A percentile compares a stretch with the other conserved stretches of the same genome.
Conservation (phyloP, 2,797 vertebrate genomes). For the Tarsius wallacei region DNA sequence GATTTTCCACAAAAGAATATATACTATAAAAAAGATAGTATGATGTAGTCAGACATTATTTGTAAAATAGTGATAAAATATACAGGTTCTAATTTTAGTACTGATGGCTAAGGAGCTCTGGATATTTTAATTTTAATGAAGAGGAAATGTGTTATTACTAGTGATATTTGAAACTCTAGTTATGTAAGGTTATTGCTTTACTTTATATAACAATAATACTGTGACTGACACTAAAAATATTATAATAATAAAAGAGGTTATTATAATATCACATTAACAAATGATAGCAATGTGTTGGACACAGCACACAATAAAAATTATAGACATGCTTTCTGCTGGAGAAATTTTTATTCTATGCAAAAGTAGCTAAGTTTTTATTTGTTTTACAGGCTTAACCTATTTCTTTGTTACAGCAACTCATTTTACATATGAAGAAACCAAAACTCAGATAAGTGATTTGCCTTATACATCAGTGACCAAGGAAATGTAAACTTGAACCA, state of each 20-base stretch:
- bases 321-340: neutral
- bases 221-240: conserved; percentile 70
- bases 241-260: conserved; percentile 74
- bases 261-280: conserved; percentile 76
- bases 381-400: neutral
- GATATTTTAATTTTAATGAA: conserved; percentile 73
- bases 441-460: neutral
- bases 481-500: neutral
- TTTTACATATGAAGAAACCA: neutral
- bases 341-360: conserved; percentile 31
- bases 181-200: conserved; percentile 76
- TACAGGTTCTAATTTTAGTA: conserved; percentile 59
- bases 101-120: neutral
- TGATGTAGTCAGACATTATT: conserved; percentile 45
- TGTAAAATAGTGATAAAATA: conserved; percentile 75
- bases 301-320: neutral
- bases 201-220: conserved; percentile 65
- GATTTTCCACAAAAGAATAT: conserved; percentile 63
- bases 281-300: conserved; percentile 58
- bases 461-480: neutral
- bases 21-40: conserved; percentile 57
- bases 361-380: neutral
- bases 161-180: conserved; percentile 67
- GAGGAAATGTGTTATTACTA: conserved; percentile 65
- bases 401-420: neutral